Conservation (phyloP, 1,140 invertebrate genomes). For the Zophobas atratus region DNA sequence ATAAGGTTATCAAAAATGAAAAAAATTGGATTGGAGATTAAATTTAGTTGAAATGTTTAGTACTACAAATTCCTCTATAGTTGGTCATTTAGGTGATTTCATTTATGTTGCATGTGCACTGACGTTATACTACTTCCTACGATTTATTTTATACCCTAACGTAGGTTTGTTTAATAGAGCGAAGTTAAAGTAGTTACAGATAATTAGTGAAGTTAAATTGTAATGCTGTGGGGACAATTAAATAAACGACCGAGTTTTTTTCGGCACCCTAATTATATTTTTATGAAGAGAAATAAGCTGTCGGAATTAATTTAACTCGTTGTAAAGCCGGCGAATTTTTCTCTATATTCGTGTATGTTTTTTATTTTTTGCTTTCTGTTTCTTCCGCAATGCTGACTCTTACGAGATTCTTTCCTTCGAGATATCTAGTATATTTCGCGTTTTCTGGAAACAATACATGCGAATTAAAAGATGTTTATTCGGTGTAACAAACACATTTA, state of each 20-base stretch:
- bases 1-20: no score
- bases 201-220: slow-evolving; percentile 25
- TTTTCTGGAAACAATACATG: slow-evolving; percentile 31
- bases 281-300: not conserved
- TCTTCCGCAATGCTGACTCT: no score
- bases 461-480: slow-evolving; percentile 41
- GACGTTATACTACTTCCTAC: slow-evolving; percentile 30
- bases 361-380: no score
- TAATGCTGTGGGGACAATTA: not conserved
- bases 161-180: slow-evolving; percentile 20
- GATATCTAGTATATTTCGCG: not conserved
- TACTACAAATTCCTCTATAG: slow-evolving; percentile 18
- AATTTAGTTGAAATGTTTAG: not conserved
- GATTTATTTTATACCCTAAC: slow-evolving; percentile 30
- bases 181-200: slow-evolving; percentile 19
- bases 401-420: no score
- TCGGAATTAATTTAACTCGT: no score
- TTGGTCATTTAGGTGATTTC: slow-evolving; percentile 34
- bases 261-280: not conserved
- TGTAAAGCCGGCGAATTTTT: no score
- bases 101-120: slow-evolving; percentile 17
- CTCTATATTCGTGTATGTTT: no score
- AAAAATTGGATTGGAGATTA: no score
- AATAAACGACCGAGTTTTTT: no score
- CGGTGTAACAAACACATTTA: slow-evolving; percentile 48